Percentiles rank a stretch among this genome's conserved stretches.
Evolutionary conservation across 2,797 vertebrate species (phyloP).

Genomic region (Aplochiton taeniatus): DNA sequence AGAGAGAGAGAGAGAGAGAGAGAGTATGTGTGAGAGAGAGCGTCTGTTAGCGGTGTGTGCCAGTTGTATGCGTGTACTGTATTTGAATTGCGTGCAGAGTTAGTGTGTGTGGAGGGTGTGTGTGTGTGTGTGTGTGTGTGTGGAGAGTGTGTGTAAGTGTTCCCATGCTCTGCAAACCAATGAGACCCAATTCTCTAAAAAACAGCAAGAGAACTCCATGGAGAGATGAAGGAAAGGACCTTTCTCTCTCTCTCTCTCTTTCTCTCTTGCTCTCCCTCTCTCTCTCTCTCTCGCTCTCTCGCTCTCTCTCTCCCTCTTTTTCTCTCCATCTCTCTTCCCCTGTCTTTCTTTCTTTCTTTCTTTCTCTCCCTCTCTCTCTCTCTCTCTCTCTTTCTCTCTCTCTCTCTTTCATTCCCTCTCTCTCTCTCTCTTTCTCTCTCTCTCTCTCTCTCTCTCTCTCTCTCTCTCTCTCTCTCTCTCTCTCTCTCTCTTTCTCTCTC

Average conservation of each 20-base stretch:
- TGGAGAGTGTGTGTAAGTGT: too few species aligned
- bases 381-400: slow-evolving; percentile 3
- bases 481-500: slow-evolving; percentile 15
- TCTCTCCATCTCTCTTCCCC: slow-evolving; percentile 16
- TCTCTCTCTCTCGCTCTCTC: not conserved
- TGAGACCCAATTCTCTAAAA: too few species aligned
- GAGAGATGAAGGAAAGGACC: too few species aligned
- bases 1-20: too few species aligned
- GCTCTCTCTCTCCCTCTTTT: not conserved
- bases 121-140: too few species aligned
- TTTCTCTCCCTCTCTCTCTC: slow-evolving; percentile 1
- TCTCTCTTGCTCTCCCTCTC: slow-evolving; percentile 11
- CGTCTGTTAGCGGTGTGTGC: too few species aligned
- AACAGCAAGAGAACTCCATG: too few species aligned
- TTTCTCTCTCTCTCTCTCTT: slow-evolving; percentile 23
- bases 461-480: not conserved
- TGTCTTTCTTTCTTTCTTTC: slow-evolving; percentile 27
- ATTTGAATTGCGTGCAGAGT: too few species aligned
- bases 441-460: slow-evolving; percentile 27
- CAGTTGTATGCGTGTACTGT: too few species aligned
- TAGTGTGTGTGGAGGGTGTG: too few species aligned
- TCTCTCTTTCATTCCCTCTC: not conserved
- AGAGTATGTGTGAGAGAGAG: too few species aligned
- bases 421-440: slow-evolving; percentile 16
- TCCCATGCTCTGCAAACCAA: too few species aligned